These are phyloP conservation scores for Corythoichthys haematopterus DNA, from an alignment of 2,113 vertebrate species.

Conservation along the genomic window DNA sequence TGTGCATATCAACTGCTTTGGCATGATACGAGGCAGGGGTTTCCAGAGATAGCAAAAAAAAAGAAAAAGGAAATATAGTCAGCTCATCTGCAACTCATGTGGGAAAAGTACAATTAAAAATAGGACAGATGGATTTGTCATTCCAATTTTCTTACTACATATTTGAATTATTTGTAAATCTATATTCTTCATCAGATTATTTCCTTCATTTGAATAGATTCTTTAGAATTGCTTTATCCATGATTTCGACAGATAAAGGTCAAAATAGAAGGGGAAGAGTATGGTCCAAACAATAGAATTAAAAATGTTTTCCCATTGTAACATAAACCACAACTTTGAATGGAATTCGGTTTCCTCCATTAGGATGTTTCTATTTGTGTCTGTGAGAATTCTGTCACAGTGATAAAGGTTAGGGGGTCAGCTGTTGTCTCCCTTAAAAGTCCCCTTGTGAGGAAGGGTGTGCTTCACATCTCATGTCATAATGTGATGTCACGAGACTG, in stretches of 20 bases:
- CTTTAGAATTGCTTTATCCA: background rate
- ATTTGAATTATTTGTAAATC: too few relatives aligned
- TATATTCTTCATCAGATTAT: too few relatives aligned
- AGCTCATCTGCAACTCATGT: too few relatives aligned
- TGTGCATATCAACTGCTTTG: too few relatives aligned
- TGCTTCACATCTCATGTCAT: constrained; percentile 4
- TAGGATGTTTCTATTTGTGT: constrained; percentile 19
- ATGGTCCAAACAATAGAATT: background rate
- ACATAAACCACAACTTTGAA: background rate
- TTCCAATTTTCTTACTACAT: too few relatives aligned
- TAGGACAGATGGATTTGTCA: too few relatives aligned
- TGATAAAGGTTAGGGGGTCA: background rate
- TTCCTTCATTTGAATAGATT: background rate
- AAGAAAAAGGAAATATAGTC: too few relatives aligned
- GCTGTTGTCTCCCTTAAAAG: background rate
- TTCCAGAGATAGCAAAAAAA: too few relatives aligned
- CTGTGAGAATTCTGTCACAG: constrained; percentile 9
- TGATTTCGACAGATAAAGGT: background rate
- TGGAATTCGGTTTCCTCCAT: background rate
- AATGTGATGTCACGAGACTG: constrained; percentile 10
- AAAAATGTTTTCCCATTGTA: background rate
- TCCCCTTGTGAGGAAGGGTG: constrained; percentile 1
- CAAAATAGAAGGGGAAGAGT: background rate
- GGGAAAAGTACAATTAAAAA: too few relatives aligned
- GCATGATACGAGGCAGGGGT: too few relatives aligned